phyloP scores from a whole-genome alignment of 64 coral and sea anemone genomes.

The Dendrophyllia cribrosa region DNA sequence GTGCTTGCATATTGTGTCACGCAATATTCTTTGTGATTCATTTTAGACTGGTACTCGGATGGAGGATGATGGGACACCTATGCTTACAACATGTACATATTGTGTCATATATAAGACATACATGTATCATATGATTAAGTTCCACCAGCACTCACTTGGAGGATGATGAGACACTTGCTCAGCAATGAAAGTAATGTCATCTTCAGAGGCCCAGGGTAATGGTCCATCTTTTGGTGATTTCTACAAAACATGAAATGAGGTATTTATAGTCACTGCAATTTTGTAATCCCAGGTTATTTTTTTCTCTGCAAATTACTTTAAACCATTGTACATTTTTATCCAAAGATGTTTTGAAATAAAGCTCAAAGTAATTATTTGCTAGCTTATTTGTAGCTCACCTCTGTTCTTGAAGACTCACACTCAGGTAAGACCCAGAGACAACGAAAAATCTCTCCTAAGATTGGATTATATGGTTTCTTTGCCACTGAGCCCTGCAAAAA shows the following conservation, averaged over 20 bases:
- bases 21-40: too few species aligned
- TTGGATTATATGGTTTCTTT: constrained; percentile 99
- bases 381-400: constrained; percentile 43
- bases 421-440: constrained; percentile 93
- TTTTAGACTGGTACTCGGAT: neutral
- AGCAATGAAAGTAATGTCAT: constrained; percentile 95
- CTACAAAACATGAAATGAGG: neutral
- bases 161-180: constrained; percentile 99
- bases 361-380: too few species aligned
- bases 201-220: constrained; percentile 84
- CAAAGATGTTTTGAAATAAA: too few species aligned
- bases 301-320: too few species aligned
- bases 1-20: too few species aligned
- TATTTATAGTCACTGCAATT: too few species aligned
- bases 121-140: neutral
- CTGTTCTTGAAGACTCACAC: constrained; percentile 74
- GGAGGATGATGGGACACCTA: neutral
- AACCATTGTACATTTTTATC: too few species aligned
- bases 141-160: constrained; percentile 76
- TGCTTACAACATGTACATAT: neutral
- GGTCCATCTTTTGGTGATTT: constrained; percentile 79
- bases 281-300: too few species aligned
- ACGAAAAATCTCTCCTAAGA: constrained; percentile 91
- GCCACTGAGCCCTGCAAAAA: constrained; percentile 89
- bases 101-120: neutral